These are phyloP conservation scores for Laothoe populi DNA, from an alignment of 2,888 invertebrate species.

Conservation along the genomic window DNA sequence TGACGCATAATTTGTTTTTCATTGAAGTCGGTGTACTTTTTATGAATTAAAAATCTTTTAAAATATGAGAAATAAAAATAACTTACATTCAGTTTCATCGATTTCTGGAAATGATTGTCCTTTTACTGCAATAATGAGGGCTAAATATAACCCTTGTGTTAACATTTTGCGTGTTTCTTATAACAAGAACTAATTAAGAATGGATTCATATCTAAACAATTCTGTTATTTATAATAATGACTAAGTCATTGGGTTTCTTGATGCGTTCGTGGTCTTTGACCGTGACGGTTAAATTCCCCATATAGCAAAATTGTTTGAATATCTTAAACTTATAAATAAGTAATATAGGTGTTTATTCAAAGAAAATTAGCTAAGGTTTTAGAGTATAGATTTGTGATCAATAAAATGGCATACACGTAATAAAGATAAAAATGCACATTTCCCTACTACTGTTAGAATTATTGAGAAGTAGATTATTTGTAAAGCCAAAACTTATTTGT, in stretches of 20 bases:
- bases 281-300: background rate
- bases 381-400: too few species aligned
- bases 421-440: too few species aligned
- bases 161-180: background rate
- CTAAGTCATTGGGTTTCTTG: background rate
- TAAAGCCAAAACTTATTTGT: too few species aligned
- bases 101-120: conserved; percentile 7
- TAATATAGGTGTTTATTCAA: too few species aligned
- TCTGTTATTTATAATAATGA: background rate
- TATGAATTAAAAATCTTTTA: too few species aligned
- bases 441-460: too few species aligned
- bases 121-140: background rate
- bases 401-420: too few species aligned
- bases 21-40: too few species aligned
- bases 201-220: background rate
- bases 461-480: too few species aligned
- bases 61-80: background rate
- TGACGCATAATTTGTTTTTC: too few species aligned
- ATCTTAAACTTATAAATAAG: too few species aligned
- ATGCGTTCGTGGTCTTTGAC: background rate
- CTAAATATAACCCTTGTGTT: background rate
- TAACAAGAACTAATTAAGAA: background rate
- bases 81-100: background rate
- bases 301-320: background rate
- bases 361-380: too few species aligned